These are phyloP conservation scores for Drosophila lacicola DNA, from an alignment of 2,888 invertebrate species.

Conservation along the genomic window DNA sequence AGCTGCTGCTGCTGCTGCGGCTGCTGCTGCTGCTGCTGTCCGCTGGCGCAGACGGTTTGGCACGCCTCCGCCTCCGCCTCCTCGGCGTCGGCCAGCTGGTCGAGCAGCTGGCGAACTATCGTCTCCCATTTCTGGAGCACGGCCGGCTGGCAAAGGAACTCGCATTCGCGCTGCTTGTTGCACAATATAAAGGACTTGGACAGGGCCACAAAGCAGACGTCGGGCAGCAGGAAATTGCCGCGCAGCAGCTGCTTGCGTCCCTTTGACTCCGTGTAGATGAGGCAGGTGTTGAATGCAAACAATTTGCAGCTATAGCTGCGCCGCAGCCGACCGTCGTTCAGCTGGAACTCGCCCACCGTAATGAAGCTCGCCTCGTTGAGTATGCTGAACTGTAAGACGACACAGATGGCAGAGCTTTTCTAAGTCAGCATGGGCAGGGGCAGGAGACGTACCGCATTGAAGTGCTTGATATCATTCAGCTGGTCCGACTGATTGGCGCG, in stretches of 20 bases:
- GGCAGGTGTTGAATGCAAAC: constrained; percentile 47
- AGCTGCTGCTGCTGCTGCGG: neutral
- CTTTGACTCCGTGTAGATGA: constrained; percentile 37
- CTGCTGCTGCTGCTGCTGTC: neutral
- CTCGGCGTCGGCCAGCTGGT: neutral
- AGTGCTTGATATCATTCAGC: constrained; percentile 48
- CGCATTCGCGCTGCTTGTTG: constrained; percentile 47
- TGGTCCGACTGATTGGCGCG: constrained; percentile 44
- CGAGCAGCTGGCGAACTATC: constrained; percentile 19
- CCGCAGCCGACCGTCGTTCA: constrained; percentile 21
- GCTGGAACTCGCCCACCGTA: constrained; percentile 28
- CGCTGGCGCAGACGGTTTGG: neutral
- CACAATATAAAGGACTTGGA: constrained; percentile 43
- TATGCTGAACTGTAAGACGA: constrained; percentile 22
- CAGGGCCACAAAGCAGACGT: constrained; percentile 41
- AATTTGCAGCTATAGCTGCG: constrained; percentile 45
- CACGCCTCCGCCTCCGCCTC: no score
- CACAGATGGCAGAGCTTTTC: neutral
- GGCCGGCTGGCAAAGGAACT: constrained; percentile 32
- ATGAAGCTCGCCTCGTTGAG: constrained; percentile 37
- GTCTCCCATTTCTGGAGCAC: constrained; percentile 30
- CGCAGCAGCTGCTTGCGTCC: constrained; percentile 28
- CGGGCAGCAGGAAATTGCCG: constrained; percentile 41
- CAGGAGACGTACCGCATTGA: constrained; percentile 33
- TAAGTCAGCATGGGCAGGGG: neutral